Evolutionary conservation across 1,140 invertebrate genomes (phyloP).

Genomic region (Anastatus disparis): DNA sequence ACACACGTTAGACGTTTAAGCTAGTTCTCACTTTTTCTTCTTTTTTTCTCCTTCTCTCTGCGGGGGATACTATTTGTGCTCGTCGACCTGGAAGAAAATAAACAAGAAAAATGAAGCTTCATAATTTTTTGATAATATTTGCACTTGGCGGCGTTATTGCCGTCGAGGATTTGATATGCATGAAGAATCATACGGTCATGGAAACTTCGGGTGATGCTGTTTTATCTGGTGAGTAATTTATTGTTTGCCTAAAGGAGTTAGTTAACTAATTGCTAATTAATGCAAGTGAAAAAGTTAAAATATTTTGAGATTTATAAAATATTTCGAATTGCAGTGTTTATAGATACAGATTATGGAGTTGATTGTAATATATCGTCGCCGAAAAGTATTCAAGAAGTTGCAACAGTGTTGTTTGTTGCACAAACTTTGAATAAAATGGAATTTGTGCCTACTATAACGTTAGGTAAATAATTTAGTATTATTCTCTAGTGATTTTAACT

Average conservation of each 20-base stretch:
- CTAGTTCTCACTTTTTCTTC: no score
- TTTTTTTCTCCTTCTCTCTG: no score
- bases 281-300: no score
- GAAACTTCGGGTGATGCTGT: slow-evolving; percentile 58
- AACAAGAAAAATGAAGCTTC: background rate
- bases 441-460: slow-evolving; percentile 57
- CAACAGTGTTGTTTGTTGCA: slow-evolving; percentile 58
- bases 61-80: background rate
- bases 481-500: no score
- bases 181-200: slow-evolving; percentile 50
- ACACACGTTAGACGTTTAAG: no score
- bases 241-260: no score
- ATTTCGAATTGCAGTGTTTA: slow-evolving; percentile 54
- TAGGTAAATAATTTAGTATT: slow-evolving; percentile 55
- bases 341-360: slow-evolving; percentile 61
- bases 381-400: slow-evolving; percentile 60
- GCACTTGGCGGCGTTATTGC: slow-evolving; percentile 28
- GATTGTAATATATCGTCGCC: slow-evolving; percentile 60
- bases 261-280: no score
- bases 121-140: background rate
- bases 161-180: slow-evolving; percentile 46
- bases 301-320: background rate
- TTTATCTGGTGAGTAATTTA: slow-evolving; percentile 52
- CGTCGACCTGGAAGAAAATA: background rate
- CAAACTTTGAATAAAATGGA: slow-evolving; percentile 61